Percentiles rank a stretch among this genome's conserved stretches.
Evolutionary conservation across 1,140 invertebrate genomes (phyloP).

Genomic region (Colletes latitarsis): DNA sequence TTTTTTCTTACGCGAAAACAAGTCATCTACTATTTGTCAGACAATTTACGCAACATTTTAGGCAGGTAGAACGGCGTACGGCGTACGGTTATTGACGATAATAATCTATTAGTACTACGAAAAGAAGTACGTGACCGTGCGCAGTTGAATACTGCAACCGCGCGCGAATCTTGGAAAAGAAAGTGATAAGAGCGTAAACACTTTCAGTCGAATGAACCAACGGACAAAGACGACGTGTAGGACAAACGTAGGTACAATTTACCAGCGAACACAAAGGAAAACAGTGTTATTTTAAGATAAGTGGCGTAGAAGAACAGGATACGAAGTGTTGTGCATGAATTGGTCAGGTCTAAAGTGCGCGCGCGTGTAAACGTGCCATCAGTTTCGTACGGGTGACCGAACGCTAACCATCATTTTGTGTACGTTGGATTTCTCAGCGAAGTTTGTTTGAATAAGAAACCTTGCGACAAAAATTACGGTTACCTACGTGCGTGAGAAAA

Average conservation of each 20-base stretch:
- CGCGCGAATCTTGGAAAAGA: slow-evolving; percentile 41
- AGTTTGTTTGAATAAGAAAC: not conserved
- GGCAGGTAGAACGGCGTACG: slow-evolving; percentile 20
- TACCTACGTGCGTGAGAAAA: slow-evolving; percentile 44
- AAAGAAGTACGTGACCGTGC: slow-evolving; percentile 14
- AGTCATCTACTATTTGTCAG: slow-evolving; percentile 35
- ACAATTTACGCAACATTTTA: slow-evolving; percentile 35
- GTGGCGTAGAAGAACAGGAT: not conserved
- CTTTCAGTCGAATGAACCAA: slow-evolving; percentile 25
- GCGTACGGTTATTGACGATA: not conserved
- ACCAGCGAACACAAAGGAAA: not conserved
- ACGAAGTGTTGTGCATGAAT: slow-evolving; percentile 28
- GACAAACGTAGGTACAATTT: not conserved
- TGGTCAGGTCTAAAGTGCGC: slow-evolving; percentile 36
- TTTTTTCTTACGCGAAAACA: slow-evolving; percentile 50
- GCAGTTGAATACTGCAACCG: slow-evolving; percentile 28
- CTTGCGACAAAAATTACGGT: slow-evolving; percentile 27
- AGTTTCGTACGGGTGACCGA: slow-evolving; percentile 48
- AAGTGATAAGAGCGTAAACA: slow-evolving; percentile 42
- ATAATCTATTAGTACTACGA: not conserved
- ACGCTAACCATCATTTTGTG: slow-evolving; percentile 44
- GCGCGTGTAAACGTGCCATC: slow-evolving; percentile 43
- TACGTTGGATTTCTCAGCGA: slow-evolving; percentile 7
- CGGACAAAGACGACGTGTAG: not conserved
- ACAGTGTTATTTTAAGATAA: slow-evolving; percentile 2